Base-by-base conservation (phyloP, 1,140 invertebrate species). In the Catajapyx aquilonaris region DNA sequence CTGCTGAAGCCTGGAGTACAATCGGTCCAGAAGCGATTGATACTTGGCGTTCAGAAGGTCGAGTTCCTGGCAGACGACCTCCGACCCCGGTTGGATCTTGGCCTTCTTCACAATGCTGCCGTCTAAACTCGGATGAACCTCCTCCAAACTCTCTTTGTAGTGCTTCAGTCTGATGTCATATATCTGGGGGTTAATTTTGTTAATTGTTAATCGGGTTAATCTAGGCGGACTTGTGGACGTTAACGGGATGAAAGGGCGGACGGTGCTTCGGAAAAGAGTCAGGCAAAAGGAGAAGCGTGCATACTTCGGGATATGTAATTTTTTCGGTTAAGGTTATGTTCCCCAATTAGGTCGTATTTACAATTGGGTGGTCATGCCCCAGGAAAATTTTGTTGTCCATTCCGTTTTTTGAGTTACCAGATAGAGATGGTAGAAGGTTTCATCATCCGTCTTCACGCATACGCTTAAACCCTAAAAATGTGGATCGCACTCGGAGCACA, bases 121-220 rank as follows among this genome's bases (percentile, higher is more conserved):
- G 57, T 84, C 80, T 47, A 83, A 54, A 41, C 76, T 80, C 3
- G 81, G 84, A 52, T 86, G 83, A 19, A 79, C 67, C 46, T 85
- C 81, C 53, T 85, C 78, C 50, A 93, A 61, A 59, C 73, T 78
- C 49, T 91, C 85, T 45, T 75, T 69, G 62, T 85, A 97, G 41
- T 80, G 76, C 57, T 81, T 74, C 53, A 93, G 74, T 50, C 74
- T 66, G 50, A 76, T 71, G 52, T 85, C 79, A 63, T 88, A 86
- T 52, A 86, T 87, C 83, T 88, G 72, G 45, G 32, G 22, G 50
- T 55, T 55, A 43, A 38, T 21, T 20, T 13, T 38, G 20, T 33
- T 37, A 41, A 5, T 28, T 37, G 20, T 37, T 37, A 28, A 23
- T 37, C 11, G 13, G 15, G 18, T 31, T 31, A 31, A 17, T 31